phyloP scores from a whole-genome alignment of 1,140 invertebrate genomes.

The Papilio helenus region DNA sequence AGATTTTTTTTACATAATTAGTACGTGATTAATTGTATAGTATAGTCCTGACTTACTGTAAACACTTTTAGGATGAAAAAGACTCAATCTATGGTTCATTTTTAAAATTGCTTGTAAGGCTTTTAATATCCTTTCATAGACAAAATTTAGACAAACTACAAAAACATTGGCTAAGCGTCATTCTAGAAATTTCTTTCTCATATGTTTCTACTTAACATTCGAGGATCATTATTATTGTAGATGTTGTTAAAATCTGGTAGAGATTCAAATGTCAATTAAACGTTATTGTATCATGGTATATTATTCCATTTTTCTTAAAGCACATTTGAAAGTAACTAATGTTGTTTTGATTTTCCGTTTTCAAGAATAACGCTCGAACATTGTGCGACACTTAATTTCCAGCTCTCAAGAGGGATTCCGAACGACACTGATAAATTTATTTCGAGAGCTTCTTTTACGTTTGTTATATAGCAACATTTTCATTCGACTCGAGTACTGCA shows the following conservation, averaged over 20 bases:
- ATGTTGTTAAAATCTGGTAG: not conserved
- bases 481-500: conserved; percentile 25
- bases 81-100: no score
- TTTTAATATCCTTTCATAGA: no score
- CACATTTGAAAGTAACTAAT: not conserved
- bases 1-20: no score
- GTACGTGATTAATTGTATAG: no score
- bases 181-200: no score
- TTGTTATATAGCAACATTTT: conserved; percentile 24
- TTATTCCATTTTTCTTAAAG: not conserved
- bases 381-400: conserved; percentile 38
- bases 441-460: conserved; percentile 33
- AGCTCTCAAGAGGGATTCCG: conserved; percentile 34
- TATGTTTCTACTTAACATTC: not conserved
- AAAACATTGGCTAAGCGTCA: no score
- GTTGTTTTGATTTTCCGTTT: conserved; percentile 35
- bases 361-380: conserved; percentile 34
- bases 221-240: not conserved
- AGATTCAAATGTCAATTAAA: not conserved
- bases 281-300: not conserved
- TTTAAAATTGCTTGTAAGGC: no score
- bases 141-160: no score
- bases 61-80: no score
- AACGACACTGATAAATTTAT: conserved; percentile 38
- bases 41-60: no score